Conservation (phyloP, 2,797 vertebrate species). For the Pangasius krempfi region DNA sequence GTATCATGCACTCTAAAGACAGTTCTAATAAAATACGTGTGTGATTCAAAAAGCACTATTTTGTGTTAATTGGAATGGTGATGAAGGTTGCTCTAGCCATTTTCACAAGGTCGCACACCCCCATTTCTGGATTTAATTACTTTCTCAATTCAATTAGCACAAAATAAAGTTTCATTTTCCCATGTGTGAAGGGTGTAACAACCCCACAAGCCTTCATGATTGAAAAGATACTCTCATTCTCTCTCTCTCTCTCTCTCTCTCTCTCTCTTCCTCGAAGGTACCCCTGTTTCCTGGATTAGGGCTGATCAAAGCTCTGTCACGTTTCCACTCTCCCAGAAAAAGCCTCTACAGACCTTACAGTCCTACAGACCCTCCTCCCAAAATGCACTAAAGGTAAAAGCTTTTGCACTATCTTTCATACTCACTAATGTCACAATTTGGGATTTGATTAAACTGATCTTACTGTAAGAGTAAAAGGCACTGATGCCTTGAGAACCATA, state of each 20-base stretch:
- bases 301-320: conserved; percentile 65
- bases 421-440: neutral
- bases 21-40: conserved; percentile 63
- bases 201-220: conserved; percentile 41
- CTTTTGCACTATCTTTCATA: neutral
- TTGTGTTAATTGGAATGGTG: conserved; percentile 65
- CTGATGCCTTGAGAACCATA: neutral
- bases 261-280: conserved; percentile 29
- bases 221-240: neutral
- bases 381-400: conserved; percentile 14
- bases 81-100: conserved; percentile 66
- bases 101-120: conserved; percentile 47
- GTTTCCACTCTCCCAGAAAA: conserved; percentile 51
- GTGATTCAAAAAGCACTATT: conserved; percentile 63
- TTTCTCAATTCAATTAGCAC: conserved; percentile 65
- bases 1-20: conserved; percentile 58
- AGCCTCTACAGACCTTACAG: conserved; percentile 5
- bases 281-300: conserved; percentile 64
- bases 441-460: conserved; percentile 1
- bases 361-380: neutral
- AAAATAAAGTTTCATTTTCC: conserved; percentile 55
- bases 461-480: neutral
- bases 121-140: conserved; percentile 61
- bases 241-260: neutral
- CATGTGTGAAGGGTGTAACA: conserved; percentile 38